Evolutionary conservation across 2,797 vertebrate genomes (phyloP), one percentile per base, ranked within the genome.

Genomic region (Sarcoramphus papa): DNA sequence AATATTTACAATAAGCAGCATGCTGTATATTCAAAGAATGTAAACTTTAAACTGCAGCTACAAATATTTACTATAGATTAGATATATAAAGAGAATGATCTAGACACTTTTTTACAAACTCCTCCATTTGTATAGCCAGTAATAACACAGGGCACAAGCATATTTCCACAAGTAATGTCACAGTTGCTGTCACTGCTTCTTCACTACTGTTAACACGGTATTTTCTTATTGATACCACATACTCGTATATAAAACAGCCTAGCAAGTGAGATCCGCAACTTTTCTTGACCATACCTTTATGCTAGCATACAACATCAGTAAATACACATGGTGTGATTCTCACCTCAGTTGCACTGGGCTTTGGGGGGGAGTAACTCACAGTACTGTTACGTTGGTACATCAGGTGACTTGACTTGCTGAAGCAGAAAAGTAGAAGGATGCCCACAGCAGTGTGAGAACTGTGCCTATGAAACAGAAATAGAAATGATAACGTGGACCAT

Each of bases 301-400:
- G 18, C 18, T 35, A 48, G 33, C 17, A 28, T 3, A 33, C 41
- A 41, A 9, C 30, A 51, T 8, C 43, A 67, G 19, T 28, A 72
- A 70, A 72, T 25, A 72, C 11, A 28, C 16, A 21, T 1, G 23
- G 12, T 8, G 8, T 15, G 35, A 70, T 40, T 83, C 63, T 43
- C 43, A 14, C 24, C 47, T 60, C n/a, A 19, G 28, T 7, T 62
- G 22, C 14, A 28, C 15, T 23, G 47, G 0, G 2, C 10, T 28
- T 33, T 45, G 5, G 1, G 10, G 10, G 10, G 35, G 22, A 40
- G 9, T n/a, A 75, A 63, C 28, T 75, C 37, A n/a, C 23, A 9
- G 27, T 14, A 40, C 18, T 0, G 0, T 40, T 28, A 28, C 0
- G 0, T 3, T 12, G 16, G 67, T 15, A 67, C 18, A 11, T 22